Evolutionary conservation across 2,113 vertebrate species (phyloP).

Genomic region (Morphnarchus princeps): DNA sequence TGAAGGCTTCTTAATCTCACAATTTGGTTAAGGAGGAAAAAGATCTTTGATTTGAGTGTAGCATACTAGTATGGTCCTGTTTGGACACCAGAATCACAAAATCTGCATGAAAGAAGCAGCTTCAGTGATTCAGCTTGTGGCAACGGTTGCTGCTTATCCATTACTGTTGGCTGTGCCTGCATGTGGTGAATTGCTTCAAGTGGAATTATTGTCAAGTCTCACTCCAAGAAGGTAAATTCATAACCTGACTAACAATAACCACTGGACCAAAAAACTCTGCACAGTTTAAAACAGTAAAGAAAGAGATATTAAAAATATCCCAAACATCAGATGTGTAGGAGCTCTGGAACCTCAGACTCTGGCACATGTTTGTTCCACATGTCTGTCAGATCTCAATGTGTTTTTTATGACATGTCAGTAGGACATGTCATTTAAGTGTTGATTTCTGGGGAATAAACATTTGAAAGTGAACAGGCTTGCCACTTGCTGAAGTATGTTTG

Average conservation of each 20-base stretch:
- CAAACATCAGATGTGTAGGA: not conserved
- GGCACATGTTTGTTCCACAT: not conserved
- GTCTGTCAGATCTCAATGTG: not conserved
- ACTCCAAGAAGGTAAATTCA: not conserved
- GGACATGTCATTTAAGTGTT: not conserved
- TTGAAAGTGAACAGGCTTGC: constrained; percentile 32
- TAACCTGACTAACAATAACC: not conserved
- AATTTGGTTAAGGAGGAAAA: not conserved
- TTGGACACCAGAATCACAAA: not conserved
- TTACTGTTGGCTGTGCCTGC: not conserved
- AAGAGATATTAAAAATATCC: not conserved
- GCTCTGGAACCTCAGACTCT: not conserved
- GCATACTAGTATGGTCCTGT: not conserved
- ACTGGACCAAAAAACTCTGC: not conserved
- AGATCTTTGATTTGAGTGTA: not conserved
- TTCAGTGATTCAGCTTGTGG: not conserved
- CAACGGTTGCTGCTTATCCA: not conserved
- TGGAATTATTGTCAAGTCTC: not conserved
- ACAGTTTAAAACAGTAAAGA: not conserved
- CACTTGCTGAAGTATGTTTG: constrained; percentile 4
- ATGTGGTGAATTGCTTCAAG: not conserved
- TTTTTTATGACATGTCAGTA: not conserved
- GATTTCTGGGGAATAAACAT: not conserved
- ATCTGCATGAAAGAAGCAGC: not conserved
- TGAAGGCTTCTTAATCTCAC: not conserved